Conservation (phyloP, 1,140 invertebrate species). For the Wiebesia pumilae region DNA sequence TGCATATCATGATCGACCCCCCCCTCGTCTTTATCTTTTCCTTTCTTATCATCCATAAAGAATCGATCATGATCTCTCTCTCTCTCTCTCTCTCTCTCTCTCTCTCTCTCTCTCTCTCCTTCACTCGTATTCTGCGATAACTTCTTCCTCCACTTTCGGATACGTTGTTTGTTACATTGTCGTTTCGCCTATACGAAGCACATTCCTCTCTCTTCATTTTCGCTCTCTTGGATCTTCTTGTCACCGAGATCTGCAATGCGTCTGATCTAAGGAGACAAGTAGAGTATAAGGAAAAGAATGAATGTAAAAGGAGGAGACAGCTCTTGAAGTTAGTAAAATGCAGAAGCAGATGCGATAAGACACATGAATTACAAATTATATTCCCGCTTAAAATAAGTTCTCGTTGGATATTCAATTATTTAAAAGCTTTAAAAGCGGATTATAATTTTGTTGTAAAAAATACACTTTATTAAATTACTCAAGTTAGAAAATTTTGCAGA, state of each 20-base stretch:
- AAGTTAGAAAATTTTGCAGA: not conserved
- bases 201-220: not conserved
- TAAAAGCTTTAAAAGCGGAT: not conserved
- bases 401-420: not conserved
- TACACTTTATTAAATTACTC: not conserved
- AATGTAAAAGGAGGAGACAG: not conserved
- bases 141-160: not conserved
- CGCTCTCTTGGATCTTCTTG: not conserved
- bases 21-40: not conserved
- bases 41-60: conserved; percentile 4
- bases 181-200: not conserved
- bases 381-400: not conserved
- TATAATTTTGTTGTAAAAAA: not conserved
- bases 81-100: conserved; percentile 20
- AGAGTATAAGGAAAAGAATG: not conserved
- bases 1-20: not conserved
- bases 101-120: conserved; percentile 37
- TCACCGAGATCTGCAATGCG: not conserved
- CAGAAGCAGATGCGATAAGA: not conserved
- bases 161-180: not conserved
- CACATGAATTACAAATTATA: not conserved
- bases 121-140: conserved; percentile 24
- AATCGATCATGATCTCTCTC: conserved; percentile 14
- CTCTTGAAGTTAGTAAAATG: not conserved
- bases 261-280: not conserved